Evolutionary conservation across 1,140 invertebrate species (phyloP), one percentile per base, ranked within the genome.

Genomic region (Popillia japonica): DNA sequence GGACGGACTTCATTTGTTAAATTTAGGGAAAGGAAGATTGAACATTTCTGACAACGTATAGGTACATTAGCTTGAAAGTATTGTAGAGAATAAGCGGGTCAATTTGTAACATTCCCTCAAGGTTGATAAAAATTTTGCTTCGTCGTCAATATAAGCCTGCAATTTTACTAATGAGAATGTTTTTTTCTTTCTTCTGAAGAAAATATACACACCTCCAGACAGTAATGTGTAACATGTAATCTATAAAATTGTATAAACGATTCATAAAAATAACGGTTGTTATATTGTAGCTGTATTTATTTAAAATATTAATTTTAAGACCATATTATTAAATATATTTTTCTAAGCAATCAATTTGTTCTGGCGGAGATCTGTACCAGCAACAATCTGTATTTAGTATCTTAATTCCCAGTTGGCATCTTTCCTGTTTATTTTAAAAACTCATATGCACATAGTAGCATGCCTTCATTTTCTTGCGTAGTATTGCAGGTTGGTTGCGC

Each of bases 1-100:
- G 22, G 61, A 27, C 61, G 61, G 61, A 68, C 61, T 68, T 68
- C 22, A 68, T 68, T 68, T 68, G 61, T 68, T 68, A 23, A 68
- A 68, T 27, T 23, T 4, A 22, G 22, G 22, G 61, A 34, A 68
- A 68, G 11, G 61, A 68, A 27, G 61, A 68, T 68, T 68, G 61
- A 68, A 68, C 17, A 68, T 68, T 68, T 68, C 22, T 22, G 17
- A 68, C 20, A 23, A 68, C 10, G 61, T 68, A 23, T 68, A 68
- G 8, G 14, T 61, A 34, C 61, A 68, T 68, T 68, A 68, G 20
- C 22, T 22, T n/a, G 17, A 68, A 17, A 68, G 22, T 11, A 22
- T 22, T 34, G 61, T 14, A 23, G 61, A 6, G 6, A 20, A 68
- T 68, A 68, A 34, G 17, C 20, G 61, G 22, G 22, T 68, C 61